Evolutionary conservation across 64 coral and sea anemone genomes (phyloP), one percentile per base, ranked within the genome.

Genomic region (Montipora cactus): DNA sequence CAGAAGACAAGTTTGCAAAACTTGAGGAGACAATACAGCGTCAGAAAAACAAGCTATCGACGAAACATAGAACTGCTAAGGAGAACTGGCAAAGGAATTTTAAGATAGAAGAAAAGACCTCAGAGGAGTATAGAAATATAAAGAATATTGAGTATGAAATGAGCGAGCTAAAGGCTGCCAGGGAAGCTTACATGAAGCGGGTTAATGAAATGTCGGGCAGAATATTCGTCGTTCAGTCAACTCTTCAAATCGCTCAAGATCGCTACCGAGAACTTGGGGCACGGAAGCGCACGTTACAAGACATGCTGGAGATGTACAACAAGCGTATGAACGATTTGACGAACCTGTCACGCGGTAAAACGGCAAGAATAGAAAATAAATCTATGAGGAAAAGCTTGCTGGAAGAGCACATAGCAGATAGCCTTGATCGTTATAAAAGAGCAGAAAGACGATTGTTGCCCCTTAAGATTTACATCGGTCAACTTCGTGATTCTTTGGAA

Each of bases 121-220:
- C 47, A 13, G 77, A 94, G 28, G 92, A 92, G 22, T 71, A 89
- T 23, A 78, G 96, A 79, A 90, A 97, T 10, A 89, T 90, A 6
- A 89, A 83, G 19, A 97, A 95, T 53, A 53, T 95, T 3, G 69
- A 92, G 13, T 97, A 97, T 73, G 96, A 97, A 85, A 94, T 97
- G 7, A 84, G 83, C 7, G 96, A 97, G 50, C 67, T 88, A 47
- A 95, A 79, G 7, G 93, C 96, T 46, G 93, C 96, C 1, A 79
- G 84, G 9, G 93, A 97, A 9, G 75, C 90, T 11, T 84, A 89
- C 14, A 44, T 95, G 73, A 79, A 77, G 48, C 93, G 89, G 4
- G 83, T 92, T 5, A 59, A 19, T 52, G 96, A 94, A 19, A 69
- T 83, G 18, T 83, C 96, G 15, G 84, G 53, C 37, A 59, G 79